Evolutionary conservation across 2,797 vertebrate species (phyloP).

Genomic region (Sebastes jordani): DNA sequence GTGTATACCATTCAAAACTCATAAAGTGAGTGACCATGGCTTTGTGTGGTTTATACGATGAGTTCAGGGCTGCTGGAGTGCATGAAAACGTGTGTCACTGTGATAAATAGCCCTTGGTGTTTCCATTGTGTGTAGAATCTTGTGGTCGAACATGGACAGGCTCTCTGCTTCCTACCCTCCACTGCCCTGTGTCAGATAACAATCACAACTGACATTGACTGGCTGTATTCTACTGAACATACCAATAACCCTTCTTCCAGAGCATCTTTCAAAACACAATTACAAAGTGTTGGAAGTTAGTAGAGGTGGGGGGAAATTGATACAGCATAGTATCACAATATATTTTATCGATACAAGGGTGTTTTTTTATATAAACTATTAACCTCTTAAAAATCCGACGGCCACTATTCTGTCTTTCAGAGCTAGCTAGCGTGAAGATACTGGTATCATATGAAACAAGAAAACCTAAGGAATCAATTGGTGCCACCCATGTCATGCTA

Average conservation of each 20-base stretch:
- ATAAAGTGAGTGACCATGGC: neutral
- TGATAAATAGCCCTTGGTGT: slow-evolving; percentile 10
- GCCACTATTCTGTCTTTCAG: too few species aligned
- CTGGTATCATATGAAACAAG: too few species aligned
- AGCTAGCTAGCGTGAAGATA: too few species aligned
- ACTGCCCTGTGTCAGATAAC: neutral
- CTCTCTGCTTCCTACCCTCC: neutral
- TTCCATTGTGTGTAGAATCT: neutral
- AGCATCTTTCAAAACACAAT: neutral
- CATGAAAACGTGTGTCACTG: neutral
- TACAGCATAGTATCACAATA: too few species aligned
- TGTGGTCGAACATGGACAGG: neutral
- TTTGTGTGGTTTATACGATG: neutral
- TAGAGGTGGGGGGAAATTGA: too few species aligned
- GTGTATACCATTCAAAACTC: neutral
- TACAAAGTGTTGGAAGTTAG: neutral
- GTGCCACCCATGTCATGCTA: too few species aligned
- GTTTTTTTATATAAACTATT: too few species aligned
- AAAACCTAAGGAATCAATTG: fast-evolving
- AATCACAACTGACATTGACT: neutral
- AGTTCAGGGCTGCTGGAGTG: neutral
- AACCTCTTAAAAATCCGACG: too few species aligned
- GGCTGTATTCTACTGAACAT: neutral
- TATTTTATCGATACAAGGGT: too few species aligned
- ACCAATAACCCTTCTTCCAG: neutral